Evolutionary conservation across 2,888 invertebrate genomes (phyloP), one percentile per base, ranked within the genome.

Genomic region (Zygothrica quintamaculata): DNA sequence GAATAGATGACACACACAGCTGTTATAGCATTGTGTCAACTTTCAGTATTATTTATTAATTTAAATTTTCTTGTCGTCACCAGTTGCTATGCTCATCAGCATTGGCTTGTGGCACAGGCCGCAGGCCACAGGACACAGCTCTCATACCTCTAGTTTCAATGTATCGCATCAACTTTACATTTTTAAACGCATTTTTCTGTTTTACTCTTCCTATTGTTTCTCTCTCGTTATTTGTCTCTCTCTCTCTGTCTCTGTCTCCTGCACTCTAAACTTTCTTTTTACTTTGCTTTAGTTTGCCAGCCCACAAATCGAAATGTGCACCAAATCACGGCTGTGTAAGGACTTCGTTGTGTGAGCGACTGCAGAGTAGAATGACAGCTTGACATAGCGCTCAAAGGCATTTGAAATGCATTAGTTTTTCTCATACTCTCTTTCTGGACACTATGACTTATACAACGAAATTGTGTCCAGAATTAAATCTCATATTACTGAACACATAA

Each of bases 21-120:
- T 52, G 53, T 16, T 34, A 22, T 43, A 15, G 37, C 40, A 37
- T 7, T 34, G 42, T 43, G 47, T 11, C 40, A 61, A 56, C 61
- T 58, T 3, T 5, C 2, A 22, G 18, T 22, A 74, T 73, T 61
- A 74, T 69, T 74, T 74, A 73, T 73, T 73, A 69, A 74, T 73
- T 73, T 71, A 55, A 58, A 71, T 65, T 52, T 73, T 34, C 73
- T 73, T 62, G 71, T 64, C 68, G 64, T 50, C 56, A 44, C 58
- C 55, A 62, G 62, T 66, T 71, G 72, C 57, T 66, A 47, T 42
- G 7, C 43, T 50, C 59, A 57, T 53, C 70, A 46, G 65, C 65
- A 56, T 29, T 36, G 50, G 44, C 56, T 18, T 47, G 47, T 39
- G 39, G 44, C 55, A 33, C 46, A 50, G 52, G 22, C 57, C 50